These are phyloP conservation scores for Borostomias antarcticus DNA, from an alignment of 2,797 vertebrate species.

Conservation along the genomic window DNA sequence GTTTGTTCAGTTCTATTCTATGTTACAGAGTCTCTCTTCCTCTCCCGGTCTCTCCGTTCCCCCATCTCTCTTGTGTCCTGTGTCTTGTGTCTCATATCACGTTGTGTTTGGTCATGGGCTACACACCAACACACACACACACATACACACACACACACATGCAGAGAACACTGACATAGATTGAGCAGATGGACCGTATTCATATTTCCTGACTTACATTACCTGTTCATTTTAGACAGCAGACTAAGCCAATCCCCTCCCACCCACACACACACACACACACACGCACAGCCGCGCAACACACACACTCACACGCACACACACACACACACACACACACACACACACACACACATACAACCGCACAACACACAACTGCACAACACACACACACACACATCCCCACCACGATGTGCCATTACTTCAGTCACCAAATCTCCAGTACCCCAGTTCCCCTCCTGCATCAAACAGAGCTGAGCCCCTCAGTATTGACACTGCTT, in stretches of 20 bases:
- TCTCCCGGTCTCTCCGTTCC: conserved; percentile 39
- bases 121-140: conserved; percentile 20
- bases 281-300: conserved; percentile 41
- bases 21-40: conserved; percentile 7
- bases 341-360: conserved; percentile 22
- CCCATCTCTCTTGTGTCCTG: conserved; percentile 25
- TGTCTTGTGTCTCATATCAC: conserved; percentile 51
- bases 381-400: conserved; percentile 6
- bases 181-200: conserved; percentile 85
- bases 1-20: conserved; percentile 21
- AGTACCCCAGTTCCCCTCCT: conserved; percentile 60
- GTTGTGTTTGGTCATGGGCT: conserved; percentile 36
- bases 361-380: background rate
- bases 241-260: conserved; percentile 80
- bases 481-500: conserved; percentile 31
- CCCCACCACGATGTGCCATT: conserved; percentile 64
- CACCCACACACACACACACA: conserved; percentile 47
- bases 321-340: conserved; percentile 13
- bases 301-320: conserved; percentile 29
- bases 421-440: conserved; percentile 58
- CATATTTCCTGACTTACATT: conserved; percentile 83
- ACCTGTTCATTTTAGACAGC: conserved; percentile 82
- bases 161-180: conserved; percentile 71
- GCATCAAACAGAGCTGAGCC: conserved; percentile 71
- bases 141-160: conserved; percentile 46